Conservation (phyloP, 2,888 invertebrate species). For the Synergus itoensis region DNA sequence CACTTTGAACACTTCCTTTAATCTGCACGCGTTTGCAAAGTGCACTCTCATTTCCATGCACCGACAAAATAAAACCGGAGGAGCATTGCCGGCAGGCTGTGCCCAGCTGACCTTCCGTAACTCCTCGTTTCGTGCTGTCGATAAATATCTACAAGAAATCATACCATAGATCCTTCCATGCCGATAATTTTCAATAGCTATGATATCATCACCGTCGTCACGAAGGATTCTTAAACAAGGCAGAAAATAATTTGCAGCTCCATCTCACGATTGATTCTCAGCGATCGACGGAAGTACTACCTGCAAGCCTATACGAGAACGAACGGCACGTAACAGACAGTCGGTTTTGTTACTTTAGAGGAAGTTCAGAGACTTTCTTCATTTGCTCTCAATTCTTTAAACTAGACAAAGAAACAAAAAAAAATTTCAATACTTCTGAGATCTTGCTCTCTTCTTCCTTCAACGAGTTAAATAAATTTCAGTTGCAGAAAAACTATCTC, state of each 20-base stretch:
- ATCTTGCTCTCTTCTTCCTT: neutral
- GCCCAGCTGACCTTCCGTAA: slow-evolving; percentile 56
- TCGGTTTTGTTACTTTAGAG: slow-evolving; percentile 46
- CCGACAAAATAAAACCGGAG: slow-evolving; percentile 38
- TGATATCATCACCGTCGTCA: slow-evolving; percentile 67
- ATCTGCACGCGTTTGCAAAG: slow-evolving; percentile 40
- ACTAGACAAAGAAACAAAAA: slow-evolving; percentile 49
- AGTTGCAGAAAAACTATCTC: neutral
- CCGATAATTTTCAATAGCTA: slow-evolving; percentile 68
- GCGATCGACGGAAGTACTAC: slow-evolving; percentile 56
- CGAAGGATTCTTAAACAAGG: slow-evolving; percentile 59
- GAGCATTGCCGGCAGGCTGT: slow-evolving; percentile 48
- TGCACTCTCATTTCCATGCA: slow-evolving; percentile 44
- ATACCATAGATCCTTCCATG: slow-evolving; percentile 61
- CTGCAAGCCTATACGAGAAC: slow-evolving; percentile 33
- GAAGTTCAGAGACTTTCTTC: slow-evolving; percentile 31
- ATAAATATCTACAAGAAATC: slow-evolving; percentile 65
- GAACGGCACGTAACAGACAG: slow-evolving; percentile 54
- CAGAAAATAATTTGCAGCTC: slow-evolving; percentile 63
- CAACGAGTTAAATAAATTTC: slow-evolving; percentile 8
- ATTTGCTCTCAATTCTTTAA: slow-evolving; percentile 46
- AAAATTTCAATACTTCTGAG: slow-evolving; percentile 38
- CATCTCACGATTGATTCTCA: slow-evolving; percentile 58
- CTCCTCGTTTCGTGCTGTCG: slow-evolving; percentile 55
- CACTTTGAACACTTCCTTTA: slow-evolving; percentile 42